These are phyloP conservation scores for Stenotaenia linearis DNA, from an alignment of 2,888 invertebrate species.

Conservation along the genomic window DNA sequence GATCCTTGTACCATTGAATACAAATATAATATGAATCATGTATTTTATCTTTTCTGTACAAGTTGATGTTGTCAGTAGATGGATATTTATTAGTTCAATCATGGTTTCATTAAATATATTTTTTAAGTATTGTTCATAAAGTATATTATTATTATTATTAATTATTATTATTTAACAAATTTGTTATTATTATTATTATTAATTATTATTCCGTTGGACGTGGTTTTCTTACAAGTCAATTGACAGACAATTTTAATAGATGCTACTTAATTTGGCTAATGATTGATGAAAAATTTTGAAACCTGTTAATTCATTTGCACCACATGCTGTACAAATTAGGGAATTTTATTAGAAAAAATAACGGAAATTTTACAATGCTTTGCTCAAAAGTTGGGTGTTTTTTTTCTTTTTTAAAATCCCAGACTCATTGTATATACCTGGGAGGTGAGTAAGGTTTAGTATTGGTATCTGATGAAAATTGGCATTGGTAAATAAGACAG, in stretches of 20 bases:
- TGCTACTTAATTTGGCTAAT: slow-evolving; percentile 11
- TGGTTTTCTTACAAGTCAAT: not conserved
- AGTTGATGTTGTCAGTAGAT: slow-evolving; percentile 33
- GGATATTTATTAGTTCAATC: slow-evolving; percentile 32
- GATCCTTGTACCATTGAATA: slow-evolving; percentile 26
- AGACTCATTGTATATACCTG: slow-evolving; percentile 12
- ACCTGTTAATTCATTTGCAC: not conserved
- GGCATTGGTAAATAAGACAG: not conserved
- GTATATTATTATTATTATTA: slow-evolving; percentile 18
- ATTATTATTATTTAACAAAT: slow-evolving; percentile 18
- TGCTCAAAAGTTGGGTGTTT: slow-evolving; percentile 17
- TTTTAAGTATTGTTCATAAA: slow-evolving; percentile 16
- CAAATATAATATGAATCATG: slow-evolving; percentile 22
- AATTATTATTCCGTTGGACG: not conserved
- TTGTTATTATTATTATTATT: slow-evolving; percentile 6
- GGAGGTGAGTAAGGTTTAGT: not conserved
- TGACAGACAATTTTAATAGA: slow-evolving; percentile 12
- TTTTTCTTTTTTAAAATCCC: not conserved
- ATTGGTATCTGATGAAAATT: not conserved
- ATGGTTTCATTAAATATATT: slow-evolving; percentile 32
- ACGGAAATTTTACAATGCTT: not conserved
- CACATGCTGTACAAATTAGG: slow-evolving; percentile 26
- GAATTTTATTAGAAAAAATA: not conserved
- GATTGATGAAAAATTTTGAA: not conserved
- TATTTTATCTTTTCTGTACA: slow-evolving; percentile 30